phyloP scores from a whole-genome alignment of 1,140 invertebrate species.

The Platyura marginata region DNA sequence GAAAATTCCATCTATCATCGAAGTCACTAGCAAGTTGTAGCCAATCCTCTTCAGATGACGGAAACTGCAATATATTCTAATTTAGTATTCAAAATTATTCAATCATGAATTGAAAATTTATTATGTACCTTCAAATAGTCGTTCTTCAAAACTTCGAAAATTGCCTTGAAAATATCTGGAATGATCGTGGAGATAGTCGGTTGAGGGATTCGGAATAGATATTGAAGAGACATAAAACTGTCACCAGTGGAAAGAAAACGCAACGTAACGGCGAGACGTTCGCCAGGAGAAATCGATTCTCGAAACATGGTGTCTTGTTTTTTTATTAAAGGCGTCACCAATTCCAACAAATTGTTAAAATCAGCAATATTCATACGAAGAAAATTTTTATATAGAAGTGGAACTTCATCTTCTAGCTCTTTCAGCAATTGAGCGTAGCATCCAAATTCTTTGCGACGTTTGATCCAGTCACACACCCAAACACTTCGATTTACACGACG shows the following conservation, averaged over 20 bases:
- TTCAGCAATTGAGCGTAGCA: too few relatives aligned
- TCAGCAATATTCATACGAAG: constrained; percentile 5
- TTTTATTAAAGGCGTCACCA: constrained; percentile 9
- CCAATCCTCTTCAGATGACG: constrained; percentile 10
- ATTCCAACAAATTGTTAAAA: constrained; percentile 6
- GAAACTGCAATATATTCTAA: constrained; percentile 1
- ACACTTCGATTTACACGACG: too few relatives aligned
- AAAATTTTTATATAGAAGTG: constrained; percentile 8
- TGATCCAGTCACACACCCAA: too few relatives aligned
- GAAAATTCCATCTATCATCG: constrained; percentile 17
- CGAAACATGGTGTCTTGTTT: constrained; percentile 13
- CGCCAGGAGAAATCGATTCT: constrained; percentile 11
- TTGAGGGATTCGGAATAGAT: background rate
- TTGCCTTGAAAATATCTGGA: background rate
- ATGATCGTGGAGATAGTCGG: background rate
- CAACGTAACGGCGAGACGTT: constrained; percentile 12
- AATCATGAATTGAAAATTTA: background rate
- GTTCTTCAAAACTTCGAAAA: background rate
- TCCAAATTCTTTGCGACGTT: too few relatives aligned
- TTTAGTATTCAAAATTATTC: background rate
- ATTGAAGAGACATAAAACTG: constrained; percentile 8
- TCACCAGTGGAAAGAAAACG: constrained; percentile 15
- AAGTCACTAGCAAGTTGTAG: constrained; percentile 11
- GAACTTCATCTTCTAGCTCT: too few relatives aligned
- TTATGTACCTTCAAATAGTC: constrained; percentile 1